phyloP scores from a whole-genome alignment of 2,113 vertebrate genomes.

The Xenotilapia longispinis region DNA sequence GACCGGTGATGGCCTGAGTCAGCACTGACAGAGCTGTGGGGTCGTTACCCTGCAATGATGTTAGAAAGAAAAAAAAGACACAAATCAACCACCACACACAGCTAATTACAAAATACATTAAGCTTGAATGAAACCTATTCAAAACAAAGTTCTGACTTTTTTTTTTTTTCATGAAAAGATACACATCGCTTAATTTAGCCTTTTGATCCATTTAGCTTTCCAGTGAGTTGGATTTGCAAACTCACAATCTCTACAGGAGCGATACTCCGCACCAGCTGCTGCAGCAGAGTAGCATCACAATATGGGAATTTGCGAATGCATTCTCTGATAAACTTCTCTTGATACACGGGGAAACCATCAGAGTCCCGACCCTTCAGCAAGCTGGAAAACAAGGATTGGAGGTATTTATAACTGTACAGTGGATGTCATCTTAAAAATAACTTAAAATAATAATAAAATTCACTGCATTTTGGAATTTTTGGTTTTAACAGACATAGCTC shows the following conservation, averaged over 20 bases:
- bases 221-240: neutral
- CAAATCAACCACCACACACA: neutral
- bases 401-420: neutral
- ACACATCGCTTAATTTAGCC: neutral
- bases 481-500: neutral
- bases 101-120: neutral
- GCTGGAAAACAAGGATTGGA: constrained; percentile 51
- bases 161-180: fast-evolving
- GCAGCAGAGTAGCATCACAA: constrained; percentile 90
- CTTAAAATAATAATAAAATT: neutral
- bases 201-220: neutral
- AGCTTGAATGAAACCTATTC: neutral
- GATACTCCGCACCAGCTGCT: constrained; percentile 96
- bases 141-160: neutral
- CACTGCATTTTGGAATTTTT: neutral
- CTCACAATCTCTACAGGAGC: constrained; percentile 96
- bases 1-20: constrained; percentile 95
- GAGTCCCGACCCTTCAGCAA: constrained; percentile 87
- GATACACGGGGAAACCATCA: constrained; percentile 88
- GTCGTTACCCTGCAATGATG: constrained; percentile 80
- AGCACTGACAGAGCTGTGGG: constrained; percentile 94
- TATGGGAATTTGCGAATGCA: constrained; percentile 95
- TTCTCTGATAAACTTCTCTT: constrained; percentile 93
- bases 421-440: neutral
- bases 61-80: neutral